phyloP scores from a whole-genome alignment of 1,140 invertebrate genomes.

The Hypothenemus hampei region DNA sequence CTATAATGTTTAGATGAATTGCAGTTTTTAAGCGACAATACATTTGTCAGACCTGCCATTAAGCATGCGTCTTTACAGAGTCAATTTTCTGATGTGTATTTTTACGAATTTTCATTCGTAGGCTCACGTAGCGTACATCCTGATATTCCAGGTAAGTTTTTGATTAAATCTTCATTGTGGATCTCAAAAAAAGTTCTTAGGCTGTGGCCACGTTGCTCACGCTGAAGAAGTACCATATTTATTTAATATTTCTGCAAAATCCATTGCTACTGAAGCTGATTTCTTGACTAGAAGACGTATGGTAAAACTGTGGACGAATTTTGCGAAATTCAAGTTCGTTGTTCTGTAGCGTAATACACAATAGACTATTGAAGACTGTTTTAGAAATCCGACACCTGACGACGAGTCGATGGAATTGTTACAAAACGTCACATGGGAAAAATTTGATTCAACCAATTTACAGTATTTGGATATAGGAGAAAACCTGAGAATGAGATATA shows the following conservation, averaged over 20 bases:
- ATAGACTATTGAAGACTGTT: no score
- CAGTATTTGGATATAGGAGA: conserved; percentile 13
- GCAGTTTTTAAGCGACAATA: conserved; percentile 2
- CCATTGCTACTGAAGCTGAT: conserved; percentile 11
- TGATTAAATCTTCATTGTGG: no score
- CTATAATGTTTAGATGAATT: neutral
- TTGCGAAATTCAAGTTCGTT: conserved; percentile 5
- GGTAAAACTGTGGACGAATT: conserved; percentile 10
- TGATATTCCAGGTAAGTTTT: conserved; percentile 4
- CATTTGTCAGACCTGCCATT: conserved; percentile 3
- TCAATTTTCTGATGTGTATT: conserved; percentile 3
- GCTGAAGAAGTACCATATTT: conserved; percentile 8
- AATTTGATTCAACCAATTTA: neutral
- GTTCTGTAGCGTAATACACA: no score
- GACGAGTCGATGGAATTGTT: neutral
- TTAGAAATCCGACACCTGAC: conserved; percentile 11
- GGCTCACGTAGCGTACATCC: conserved; percentile 1
- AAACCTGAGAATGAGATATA: neutral
- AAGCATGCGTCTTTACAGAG: conserved; percentile 11
- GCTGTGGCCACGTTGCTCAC: conserved; percentile 7
- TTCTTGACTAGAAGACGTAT: conserved; percentile 7
- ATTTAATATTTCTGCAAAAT: conserved; percentile 8
- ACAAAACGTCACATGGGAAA: conserved; percentile 2
- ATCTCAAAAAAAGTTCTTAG: neutral
- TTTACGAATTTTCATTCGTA: conserved; percentile 12